Percentiles rank a stretch among this genome's conserved stretches.
Conservation (phyloP, 37 sponge, comb jelly and placozoan species). For the Spongilla lacustris region DNA sequence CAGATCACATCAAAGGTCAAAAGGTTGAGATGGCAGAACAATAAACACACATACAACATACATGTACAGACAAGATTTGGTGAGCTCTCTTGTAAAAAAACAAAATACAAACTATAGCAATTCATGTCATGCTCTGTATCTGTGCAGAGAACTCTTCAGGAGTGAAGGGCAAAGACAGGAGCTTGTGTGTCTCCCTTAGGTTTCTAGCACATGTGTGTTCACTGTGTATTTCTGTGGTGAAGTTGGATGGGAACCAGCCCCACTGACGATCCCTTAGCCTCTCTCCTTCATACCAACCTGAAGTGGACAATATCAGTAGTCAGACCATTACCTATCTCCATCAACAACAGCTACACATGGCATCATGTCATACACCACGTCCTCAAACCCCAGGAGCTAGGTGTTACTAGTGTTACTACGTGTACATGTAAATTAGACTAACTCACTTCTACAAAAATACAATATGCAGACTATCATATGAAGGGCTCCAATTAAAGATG, state of each 20-base stretch:
- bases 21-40: too few relatives aligned
- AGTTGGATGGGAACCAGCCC: conserved; percentile 94
- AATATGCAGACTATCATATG: too few relatives aligned
- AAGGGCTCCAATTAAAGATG: too few relatives aligned
- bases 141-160: conserved; percentile 17
- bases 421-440: too few relatives aligned
- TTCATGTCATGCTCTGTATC: neutral
- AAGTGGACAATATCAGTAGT: neutral
- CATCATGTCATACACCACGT: too few relatives aligned
- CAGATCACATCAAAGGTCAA: too few relatives aligned
- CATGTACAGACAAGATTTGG: too few relatives aligned
- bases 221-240: conserved; percentile 73
- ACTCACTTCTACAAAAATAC: too few relatives aligned
- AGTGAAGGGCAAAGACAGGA: conserved; percentile 23
- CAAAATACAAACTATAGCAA: neutral
- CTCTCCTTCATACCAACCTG: conserved; percentile 93
- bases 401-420: too few relatives aligned
- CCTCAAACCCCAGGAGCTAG: too few relatives aligned
- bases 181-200: conserved; percentile 57
- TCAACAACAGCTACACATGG: neutral
- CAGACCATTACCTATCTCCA: neutral
- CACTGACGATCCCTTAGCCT: conserved; percentile 74
- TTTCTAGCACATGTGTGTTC: conserved; percentile 76
- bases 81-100: neutral
- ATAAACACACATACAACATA: too few relatives aligned